Evolutionary conservation across 2,888 invertebrate species (phyloP).

Genomic region (Diaperis boleti): DNA sequence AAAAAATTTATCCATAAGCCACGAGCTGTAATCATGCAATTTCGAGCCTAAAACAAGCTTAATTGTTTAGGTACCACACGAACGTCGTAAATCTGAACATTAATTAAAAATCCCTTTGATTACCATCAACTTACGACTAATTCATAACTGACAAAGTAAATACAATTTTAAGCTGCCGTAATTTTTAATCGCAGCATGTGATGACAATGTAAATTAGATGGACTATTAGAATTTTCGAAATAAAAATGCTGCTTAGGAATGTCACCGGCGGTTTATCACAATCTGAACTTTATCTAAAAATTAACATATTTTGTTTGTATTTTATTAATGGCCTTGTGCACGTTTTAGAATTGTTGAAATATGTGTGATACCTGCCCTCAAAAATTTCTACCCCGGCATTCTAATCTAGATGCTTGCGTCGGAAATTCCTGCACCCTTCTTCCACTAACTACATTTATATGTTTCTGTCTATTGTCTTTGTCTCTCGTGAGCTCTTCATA

Average conservation of each 20-base stretch:
- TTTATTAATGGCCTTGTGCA: constrained; percentile 34
- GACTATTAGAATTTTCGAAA: constrained; percentile 39
- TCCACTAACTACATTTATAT: constrained; percentile 11
- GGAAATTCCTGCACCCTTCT: constrained; percentile 30
- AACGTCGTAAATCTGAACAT: constrained; percentile 27
- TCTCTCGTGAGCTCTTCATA: constrained; percentile 12
- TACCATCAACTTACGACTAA: constrained; percentile 28
- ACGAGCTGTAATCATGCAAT: constrained; percentile 39
- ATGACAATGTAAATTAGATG: constrained; percentile 41
- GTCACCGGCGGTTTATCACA: constrained; percentile 34
- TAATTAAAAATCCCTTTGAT: constrained; percentile 33
- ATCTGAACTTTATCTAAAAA: constrained; percentile 36
- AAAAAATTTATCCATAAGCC: constrained; percentile 36
- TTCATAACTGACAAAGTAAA: constrained; percentile 38
- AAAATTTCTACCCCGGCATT: constrained; percentile 19
- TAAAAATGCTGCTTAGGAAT: constrained; percentile 37
- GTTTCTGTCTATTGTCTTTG: constrained; percentile 23
- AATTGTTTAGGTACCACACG: constrained; percentile 30
- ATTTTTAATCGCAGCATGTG: constrained; percentile 42
- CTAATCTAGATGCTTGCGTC: constrained; percentile 28
- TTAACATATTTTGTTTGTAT: constrained; percentile 39
- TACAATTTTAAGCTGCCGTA: constrained; percentile 37
- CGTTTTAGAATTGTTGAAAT: constrained; percentile 37
- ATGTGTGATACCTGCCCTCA: constrained; percentile 28
- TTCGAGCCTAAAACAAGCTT: constrained; percentile 22